Conservation (phyloP, 1,140 invertebrate species). For the Bactericera cockerelli region DNA sequence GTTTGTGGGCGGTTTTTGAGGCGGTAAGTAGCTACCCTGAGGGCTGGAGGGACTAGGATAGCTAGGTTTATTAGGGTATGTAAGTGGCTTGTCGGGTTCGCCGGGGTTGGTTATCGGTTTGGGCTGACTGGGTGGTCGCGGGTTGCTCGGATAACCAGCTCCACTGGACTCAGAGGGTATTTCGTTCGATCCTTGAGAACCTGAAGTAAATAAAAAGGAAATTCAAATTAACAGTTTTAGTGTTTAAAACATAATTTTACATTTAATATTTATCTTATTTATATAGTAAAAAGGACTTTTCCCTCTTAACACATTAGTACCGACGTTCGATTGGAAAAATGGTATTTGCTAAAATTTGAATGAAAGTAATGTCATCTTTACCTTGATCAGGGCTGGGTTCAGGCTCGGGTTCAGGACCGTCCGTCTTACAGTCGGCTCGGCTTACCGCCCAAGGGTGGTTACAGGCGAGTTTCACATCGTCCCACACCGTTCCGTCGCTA, state of each 20-base stretch:
- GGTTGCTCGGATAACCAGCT: not conserved
- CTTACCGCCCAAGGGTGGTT: conserved; percentile 40
- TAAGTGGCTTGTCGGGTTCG: not conserved
- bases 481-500: conserved; percentile 47
- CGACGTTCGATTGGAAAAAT: no score
- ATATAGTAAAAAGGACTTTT: no score
- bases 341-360: no score
- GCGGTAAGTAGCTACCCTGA: no score
- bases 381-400: not conserved
- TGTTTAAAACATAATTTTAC: no score
- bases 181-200: not conserved
- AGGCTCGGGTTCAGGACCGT: not conserved
- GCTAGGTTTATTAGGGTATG: not conserved
- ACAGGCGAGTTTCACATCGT: conserved; percentile 38
- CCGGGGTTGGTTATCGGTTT: not conserved
- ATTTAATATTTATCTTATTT: no score
- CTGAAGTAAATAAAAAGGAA: not conserved
- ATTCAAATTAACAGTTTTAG: no score
- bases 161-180: not conserved
- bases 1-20: no score
- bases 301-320: no score
- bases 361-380: not conserved
- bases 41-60: no score
- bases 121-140: not conserved
- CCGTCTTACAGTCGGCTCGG: conserved; percentile 21